Base-by-base conservation (phyloP, 2,888 invertebrate species). In the Lamellibrachia columna region DNA sequence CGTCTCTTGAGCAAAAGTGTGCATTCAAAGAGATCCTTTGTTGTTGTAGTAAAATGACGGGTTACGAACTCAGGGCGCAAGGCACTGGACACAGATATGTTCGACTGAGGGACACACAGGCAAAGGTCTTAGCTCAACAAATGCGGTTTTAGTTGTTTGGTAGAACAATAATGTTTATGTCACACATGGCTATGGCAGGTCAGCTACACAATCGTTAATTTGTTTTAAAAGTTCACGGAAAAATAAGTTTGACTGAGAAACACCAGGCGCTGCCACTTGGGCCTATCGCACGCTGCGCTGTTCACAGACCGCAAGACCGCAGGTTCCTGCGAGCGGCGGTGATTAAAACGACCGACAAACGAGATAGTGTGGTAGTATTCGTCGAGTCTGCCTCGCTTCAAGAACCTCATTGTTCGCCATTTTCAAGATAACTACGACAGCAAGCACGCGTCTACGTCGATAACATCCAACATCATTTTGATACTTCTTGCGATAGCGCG, bases 401-500 rank as follows among this genome's bases (percentile, higher is more conserved):
- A 75, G 75, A 22, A n/a, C 22, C 75, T 75, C 22, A 75, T 75
- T 75, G 75, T 75, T 75, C 75, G 75, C 75, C 75, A 22, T 75
- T 4, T 15, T 75, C n/a, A n/a, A 15, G 75, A 75, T 75, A 75
- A 75, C 75, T 6, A n/a, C 75, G 22, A 11, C 75, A 75, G 75
- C n/a, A 15, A 75, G 75, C 75, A 75, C 75, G 75, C 75, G 75
- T 75, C 75, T 75, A n/a, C 4, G 75, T 22, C 22, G 75, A 75
- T 75, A 75, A 75, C 75, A 75, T 22, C 75, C 75, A 22, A 75
- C 75, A 75, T 75, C 75, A 15, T 75, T n/a, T 15, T n/a, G 75
- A 75, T 75, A 75, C 75, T 75, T 75, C 75, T n/a, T 75, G 75
- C 75, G 75, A 75, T 75, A 75, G 22, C 75, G 75, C 75, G 75